Evolutionary conservation across 2,797 vertebrate species (phyloP), one percentile per base, ranked within the genome.

Genomic region (Dendrocincla tyrannina): DNA sequence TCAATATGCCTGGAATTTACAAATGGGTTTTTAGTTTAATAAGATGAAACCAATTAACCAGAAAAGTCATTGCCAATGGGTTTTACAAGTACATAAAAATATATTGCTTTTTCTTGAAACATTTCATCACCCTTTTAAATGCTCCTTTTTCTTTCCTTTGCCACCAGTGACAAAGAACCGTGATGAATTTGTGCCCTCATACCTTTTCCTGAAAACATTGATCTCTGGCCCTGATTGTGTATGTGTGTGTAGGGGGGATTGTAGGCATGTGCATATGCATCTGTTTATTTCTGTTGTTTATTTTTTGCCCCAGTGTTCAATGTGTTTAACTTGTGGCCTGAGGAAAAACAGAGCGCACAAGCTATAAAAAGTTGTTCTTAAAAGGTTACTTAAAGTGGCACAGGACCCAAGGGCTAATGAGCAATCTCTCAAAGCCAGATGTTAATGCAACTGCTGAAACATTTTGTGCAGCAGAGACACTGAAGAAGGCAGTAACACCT

Each of bases 1-100:
- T 80, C 35, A 60, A 56, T 83, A 94, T 78, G 49, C 73, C 82
- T 95, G 69, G 73, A 81, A 94, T 95, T 93, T 96, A 74, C 78
- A 91, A 91, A 96, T 86, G 88, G 39, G 23, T 46, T 96, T 97
- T 93, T 85, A 88, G 75, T 89, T 92, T 97, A 97, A 92, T 96
- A 94, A 93, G 90, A 91, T 96, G 87, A 95, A 97, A 93, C 82
- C 82, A 96, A 95, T 96, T 97, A 97, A 93, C 89, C 62, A 74
- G 94, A 89, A 91, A 95, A 93, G 78, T 90, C 68, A 59, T 73
- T 96, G 91, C 87, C 69, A 81, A 41, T 89, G 78, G 80, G 81
- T 97, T 95, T 96, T 96, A 86, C 47, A 93, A 89, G 76, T 93
- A 77, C 80, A 95, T 97, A 95, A 97, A 97, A 96, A 94, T 95